A percentile compares a stretch with the other conserved stretches of the same genome.
Evolutionary conservation across 2,113 vertebrate genomes (phyloP).

Genomic region (Riparia riparia): DNA sequence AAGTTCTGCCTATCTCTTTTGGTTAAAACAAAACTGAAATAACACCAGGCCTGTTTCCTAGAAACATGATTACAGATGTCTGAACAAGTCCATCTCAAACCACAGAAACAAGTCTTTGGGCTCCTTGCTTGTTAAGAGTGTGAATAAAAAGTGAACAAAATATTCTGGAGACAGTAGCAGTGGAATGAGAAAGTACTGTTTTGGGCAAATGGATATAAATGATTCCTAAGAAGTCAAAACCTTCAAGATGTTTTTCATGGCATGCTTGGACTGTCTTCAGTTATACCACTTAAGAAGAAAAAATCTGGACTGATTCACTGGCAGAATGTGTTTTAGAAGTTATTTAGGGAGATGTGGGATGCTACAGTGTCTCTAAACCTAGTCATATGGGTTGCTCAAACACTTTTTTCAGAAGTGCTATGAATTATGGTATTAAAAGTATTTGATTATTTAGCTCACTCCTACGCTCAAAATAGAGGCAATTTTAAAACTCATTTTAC

Average conservation of each 20-base stretch:
- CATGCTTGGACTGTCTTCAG: not conserved
- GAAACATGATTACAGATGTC: not conserved
- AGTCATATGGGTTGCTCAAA: not conserved
- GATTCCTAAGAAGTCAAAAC: not conserved
- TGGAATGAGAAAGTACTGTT: not conserved
- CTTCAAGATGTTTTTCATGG: not conserved
- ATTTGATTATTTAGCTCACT: not conserved
- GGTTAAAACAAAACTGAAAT: not conserved
- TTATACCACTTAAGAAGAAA: not conserved
- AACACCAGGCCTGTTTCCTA: not conserved
- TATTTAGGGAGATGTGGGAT: not conserved
- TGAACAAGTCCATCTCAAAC: constrained; percentile 8
- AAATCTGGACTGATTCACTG: not conserved
- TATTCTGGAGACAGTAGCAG: not conserved
- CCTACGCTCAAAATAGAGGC: not conserved
- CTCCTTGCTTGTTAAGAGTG: not conserved
- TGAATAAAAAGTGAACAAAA: not conserved
- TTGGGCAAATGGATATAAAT: not conserved
- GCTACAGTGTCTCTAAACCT: not conserved
- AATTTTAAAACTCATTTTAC: not conserved
- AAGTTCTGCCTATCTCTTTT: not conserved
- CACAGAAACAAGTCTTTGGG: not conserved
- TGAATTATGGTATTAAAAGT: not conserved
- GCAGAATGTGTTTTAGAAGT: not conserved
- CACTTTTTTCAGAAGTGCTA: not conserved